phyloP scores from a whole-genome alignment of 2,113 vertebrate species.

The Peromyscus maniculatus region DNA sequence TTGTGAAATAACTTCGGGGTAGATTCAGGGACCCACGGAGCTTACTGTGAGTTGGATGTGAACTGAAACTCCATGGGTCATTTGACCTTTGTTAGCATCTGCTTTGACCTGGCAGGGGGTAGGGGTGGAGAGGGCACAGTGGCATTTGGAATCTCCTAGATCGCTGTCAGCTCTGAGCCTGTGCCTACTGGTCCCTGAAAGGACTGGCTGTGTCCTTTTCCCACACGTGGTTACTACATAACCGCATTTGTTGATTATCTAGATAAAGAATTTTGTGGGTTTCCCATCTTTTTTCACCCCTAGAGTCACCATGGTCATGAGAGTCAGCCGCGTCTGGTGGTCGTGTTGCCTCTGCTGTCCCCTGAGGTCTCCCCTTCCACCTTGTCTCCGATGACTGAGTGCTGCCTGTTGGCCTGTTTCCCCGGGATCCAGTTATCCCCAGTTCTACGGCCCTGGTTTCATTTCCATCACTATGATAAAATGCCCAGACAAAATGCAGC shows the following conservation, averaged over 20 bases:
- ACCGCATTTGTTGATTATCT: not conserved
- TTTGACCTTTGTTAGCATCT: not conserved
- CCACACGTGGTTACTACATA: not conserved
- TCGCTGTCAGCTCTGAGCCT: not conserved
- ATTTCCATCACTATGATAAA: not conserved
- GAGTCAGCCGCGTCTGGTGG: not conserved
- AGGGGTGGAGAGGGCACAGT: not conserved
- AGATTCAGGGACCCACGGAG: not conserved
- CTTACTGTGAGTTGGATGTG: no score
- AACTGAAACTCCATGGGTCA: not conserved
- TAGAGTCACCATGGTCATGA: rapidly evolving
- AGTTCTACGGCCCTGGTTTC: not conserved
- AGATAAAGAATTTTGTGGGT: not conserved
- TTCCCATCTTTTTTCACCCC: no score
- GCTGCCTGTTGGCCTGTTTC: not conserved
- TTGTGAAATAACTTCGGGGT: not conserved
- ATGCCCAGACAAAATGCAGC: not conserved
- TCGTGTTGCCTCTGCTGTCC: not conserved
- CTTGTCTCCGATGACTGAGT: not conserved
- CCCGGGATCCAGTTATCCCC: not conserved
- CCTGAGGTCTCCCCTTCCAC: not conserved
- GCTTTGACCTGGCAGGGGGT: not conserved
- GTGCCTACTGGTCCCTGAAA: not conserved
- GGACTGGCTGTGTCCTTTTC: not conserved
- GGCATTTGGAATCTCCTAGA: not conserved